Conservation (phyloP, 2,113 vertebrate species). For the Pao palembangensis region DNA sequence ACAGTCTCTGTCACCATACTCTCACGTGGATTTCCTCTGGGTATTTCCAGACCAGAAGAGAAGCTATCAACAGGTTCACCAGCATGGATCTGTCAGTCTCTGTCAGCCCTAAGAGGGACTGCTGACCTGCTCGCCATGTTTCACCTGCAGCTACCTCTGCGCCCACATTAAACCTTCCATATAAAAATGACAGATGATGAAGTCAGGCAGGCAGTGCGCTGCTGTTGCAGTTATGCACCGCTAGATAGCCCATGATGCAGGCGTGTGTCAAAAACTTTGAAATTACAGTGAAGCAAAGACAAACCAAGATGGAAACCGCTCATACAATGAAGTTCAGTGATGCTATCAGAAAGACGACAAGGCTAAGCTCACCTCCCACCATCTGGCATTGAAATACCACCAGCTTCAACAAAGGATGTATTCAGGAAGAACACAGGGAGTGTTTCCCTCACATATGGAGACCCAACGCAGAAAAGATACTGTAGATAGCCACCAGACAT, state of each 20-base stretch:
- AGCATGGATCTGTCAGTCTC: slow-evolving; percentile 33
- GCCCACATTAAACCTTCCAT: background rate
- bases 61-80: slow-evolving; percentile 28
- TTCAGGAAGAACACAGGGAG: slow-evolving; percentile 37
- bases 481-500: slow-evolving; percentile 2
- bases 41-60: slow-evolving; percentile 38
- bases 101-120: slow-evolving; percentile 37
- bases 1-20: background rate
- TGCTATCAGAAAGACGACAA: slow-evolving; percentile 20
- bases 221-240: slow-evolving; percentile 23
- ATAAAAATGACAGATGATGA: slow-evolving; percentile 2
- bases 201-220: background rate
- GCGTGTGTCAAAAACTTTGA: background rate
- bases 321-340: slow-evolving; percentile 24
- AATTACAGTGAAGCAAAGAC: slow-evolving; percentile 11
- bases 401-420: slow-evolving; percentile 46
- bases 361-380: slow-evolving; percentile 24
- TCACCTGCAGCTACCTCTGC: slow-evolving; percentile 11
- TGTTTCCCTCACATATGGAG: slow-evolving; percentile 21
- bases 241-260: slow-evolving; percentile 51
- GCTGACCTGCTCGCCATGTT: slow-evolving; percentile 33
- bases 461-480: slow-evolving; percentile 32
- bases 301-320: slow-evolving; percentile 4
- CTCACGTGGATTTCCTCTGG: slow-evolving; percentile 33
- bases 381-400: slow-evolving; percentile 34